A percentile compares a stretch with the other conserved stretches of the same genome.
phyloP scores from a whole-genome alignment of 2,888 invertebrate species.

The Oscheius onirici region DNA sequence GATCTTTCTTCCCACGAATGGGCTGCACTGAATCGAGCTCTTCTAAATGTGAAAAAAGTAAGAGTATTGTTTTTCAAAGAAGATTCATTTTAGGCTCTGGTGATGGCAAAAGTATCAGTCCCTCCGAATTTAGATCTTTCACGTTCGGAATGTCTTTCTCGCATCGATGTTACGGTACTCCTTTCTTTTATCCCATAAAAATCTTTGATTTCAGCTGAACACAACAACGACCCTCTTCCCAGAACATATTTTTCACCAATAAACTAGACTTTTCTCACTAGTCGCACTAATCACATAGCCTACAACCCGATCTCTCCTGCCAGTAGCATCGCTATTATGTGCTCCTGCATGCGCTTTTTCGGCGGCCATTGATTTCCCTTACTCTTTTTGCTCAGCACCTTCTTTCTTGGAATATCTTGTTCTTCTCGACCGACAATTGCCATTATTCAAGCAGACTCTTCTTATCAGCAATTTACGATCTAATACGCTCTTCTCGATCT shows the following conservation, averaged over 20 bases:
- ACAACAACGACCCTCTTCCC: slow-evolving; percentile 19
- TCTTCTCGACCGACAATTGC: neutral
- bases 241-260: neutral
- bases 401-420: neutral
- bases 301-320: slow-evolving; percentile 18
- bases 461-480: neutral
- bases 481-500: neutral
- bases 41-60: slow-evolving; percentile 31
- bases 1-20: neutral
- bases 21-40: slow-evolving; percentile 23
- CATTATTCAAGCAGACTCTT: too few species aligned
- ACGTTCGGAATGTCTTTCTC: neutral
- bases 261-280: neutral
- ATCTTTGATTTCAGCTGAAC: neutral
- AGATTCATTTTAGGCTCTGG: neutral
- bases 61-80: neutral
- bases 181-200: neutral
- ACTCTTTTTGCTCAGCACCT: neutral
- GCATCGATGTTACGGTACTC: slow-evolving; percentile 2
- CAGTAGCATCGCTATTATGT: slow-evolving; percentile 23
- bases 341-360: slow-evolving; percentile 11
- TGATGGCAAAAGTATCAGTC: slow-evolving; percentile 2
- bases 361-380: slow-evolving; percentile 25
- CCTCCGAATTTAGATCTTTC: neutral
- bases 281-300: slow-evolving; percentile 9